phyloP scores from a whole-genome alignment of 2,113 vertebrate species.

The Bufo bufo region DNA sequence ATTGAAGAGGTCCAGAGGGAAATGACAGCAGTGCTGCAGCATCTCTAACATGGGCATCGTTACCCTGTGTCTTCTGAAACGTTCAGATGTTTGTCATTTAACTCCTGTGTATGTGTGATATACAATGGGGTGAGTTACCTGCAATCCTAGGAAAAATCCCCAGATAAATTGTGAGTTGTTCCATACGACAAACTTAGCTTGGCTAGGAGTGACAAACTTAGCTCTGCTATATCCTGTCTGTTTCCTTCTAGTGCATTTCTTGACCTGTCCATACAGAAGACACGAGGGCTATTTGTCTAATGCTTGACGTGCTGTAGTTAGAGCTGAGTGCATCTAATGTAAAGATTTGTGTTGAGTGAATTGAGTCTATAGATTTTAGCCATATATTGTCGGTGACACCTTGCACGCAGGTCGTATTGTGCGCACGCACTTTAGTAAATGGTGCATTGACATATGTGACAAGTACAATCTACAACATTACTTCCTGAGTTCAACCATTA shows the following conservation, averaged over 20 bases:
- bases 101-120: background rate
- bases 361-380: background rate
- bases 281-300: background rate
- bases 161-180: background rate
- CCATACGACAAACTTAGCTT: background rate
- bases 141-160: background rate
- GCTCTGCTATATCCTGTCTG: background rate
- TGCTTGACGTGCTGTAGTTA: background rate
- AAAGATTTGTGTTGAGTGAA: background rate
- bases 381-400: background rate
- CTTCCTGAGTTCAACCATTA: background rate
- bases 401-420: background rate
- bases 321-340: background rate
- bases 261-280: background rate
- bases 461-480: background rate
- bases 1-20: background rate
- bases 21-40: slow-evolving; percentile 17
- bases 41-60: background rate
- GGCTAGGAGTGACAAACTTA: no score
- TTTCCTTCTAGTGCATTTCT: background rate
- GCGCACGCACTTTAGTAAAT: background rate
- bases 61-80: background rate
- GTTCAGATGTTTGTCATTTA: background rate
- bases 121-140: background rate
- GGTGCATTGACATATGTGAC: slow-evolving; percentile 19